Percentiles rank a stretch among this genome's conserved stretches.
These are phyloP conservation scores for Dione juno DNA, from an alignment of 2,888 invertebrate genomes.

Conservation along the genomic window DNA sequence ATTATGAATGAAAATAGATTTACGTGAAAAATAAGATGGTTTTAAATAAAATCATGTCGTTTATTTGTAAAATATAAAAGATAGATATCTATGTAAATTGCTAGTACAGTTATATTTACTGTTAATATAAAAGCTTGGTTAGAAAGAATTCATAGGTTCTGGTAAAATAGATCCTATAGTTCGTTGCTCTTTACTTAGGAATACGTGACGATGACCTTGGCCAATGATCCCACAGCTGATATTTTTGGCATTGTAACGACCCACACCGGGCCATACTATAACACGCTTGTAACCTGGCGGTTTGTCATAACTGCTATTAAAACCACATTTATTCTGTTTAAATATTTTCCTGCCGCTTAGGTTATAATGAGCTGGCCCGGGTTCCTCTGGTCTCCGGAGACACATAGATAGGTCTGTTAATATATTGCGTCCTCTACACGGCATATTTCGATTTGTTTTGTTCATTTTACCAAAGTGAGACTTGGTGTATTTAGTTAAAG, in stretches of 20 bases:
- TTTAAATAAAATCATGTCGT: not conserved
- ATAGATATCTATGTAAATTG: not conserved
- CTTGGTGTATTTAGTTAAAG: constrained; percentile 64
- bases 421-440: constrained; percentile 74
- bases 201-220: constrained; percentile 68
- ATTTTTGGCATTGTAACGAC: constrained; percentile 59
- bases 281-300: constrained; percentile 65
- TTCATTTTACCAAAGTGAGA: constrained; percentile 69
- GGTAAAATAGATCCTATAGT: constrained; percentile 67
- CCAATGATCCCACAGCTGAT: constrained; percentile 58
- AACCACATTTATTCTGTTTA: constrained; percentile 58
- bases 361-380: constrained; percentile 79
- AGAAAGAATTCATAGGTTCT: constrained; percentile 70
- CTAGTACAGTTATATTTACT: not conserved
- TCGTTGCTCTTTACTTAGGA: constrained; percentile 63
- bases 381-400: constrained; percentile 72
- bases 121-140: constrained; percentile 31
- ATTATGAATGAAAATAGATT: not conserved
- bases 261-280: constrained; percentile 74
- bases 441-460: constrained; percentile 62
- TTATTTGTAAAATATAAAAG: not conserved
- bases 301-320: constrained; percentile 71
- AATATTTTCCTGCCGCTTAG: constrained; percentile 55
- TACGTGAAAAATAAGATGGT: not conserved
- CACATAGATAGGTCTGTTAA: constrained; percentile 78